Evolutionary conservation across 2,113 vertebrate species (phyloP).

Genomic region (Cyanoderma ruficeps): DNA sequence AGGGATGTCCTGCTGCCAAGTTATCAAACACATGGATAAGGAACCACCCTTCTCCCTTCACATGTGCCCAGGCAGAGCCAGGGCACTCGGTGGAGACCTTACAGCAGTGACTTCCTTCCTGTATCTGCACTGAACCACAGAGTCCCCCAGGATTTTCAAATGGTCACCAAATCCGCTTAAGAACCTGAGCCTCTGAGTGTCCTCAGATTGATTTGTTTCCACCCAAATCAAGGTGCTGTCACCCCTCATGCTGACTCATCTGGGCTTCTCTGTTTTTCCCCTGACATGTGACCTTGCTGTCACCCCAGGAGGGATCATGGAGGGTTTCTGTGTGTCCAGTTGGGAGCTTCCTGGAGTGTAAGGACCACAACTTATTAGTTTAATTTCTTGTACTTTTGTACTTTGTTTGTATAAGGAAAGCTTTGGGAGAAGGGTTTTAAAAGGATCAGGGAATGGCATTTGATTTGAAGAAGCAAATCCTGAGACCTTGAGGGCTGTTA

Average conservation of each 20-base stretch:
- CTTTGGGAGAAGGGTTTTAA: background rate
- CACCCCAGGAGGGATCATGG: background rate
- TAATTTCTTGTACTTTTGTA: background rate
- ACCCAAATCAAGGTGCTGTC: background rate
- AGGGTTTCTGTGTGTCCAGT: background rate
- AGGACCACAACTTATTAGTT: accelerated
- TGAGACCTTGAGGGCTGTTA: background rate
- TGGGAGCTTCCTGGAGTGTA: background rate
- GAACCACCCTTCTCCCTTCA: background rate
- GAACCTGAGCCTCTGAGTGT: background rate
- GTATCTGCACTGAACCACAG: background rate
- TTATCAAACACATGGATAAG: background rate
- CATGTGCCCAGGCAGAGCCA: background rate
- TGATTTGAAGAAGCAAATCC: background rate
- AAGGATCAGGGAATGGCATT: background rate
- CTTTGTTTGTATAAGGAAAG: background rate
- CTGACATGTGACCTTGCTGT: background rate
- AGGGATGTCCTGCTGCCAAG: background rate
- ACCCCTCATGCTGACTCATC: background rate
- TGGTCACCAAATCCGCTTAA: background rate
- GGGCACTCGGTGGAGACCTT: accelerated
- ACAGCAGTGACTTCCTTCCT: background rate
- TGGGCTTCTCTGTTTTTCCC: background rate
- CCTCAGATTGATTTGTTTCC: too few relatives aligned
- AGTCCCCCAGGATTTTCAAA: background rate